Evolutionary conservation across 2,888 invertebrate species (phyloP).

Genomic region (Leucophora obtusa): DNA sequence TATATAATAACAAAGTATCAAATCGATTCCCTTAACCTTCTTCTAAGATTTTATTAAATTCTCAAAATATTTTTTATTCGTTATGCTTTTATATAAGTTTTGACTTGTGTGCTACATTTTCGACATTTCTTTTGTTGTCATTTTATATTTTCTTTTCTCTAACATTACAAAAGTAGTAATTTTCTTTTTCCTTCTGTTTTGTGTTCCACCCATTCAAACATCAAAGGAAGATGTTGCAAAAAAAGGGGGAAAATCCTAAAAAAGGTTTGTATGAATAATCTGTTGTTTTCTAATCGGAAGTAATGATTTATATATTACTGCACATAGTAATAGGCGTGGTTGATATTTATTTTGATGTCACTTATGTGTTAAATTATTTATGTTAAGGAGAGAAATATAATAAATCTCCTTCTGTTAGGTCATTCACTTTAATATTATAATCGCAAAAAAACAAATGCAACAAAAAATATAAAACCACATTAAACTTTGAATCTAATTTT

Average conservation of each 20-base stretch:
- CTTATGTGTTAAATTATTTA: slow-evolving; percentile 3
- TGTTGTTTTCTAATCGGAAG: slow-evolving; percentile 37
- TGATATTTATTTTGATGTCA: slow-evolving; percentile 10
- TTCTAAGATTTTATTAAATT: too few species aligned
- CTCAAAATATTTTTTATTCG: slow-evolving; percentile 15
- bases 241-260: background rate
- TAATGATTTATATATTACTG: slow-evolving; percentile 28
- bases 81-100: slow-evolving; percentile 20
- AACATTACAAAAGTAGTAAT: slow-evolving; percentile 51
- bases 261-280: slow-evolving; percentile 32
- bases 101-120: slow-evolving; percentile 55
- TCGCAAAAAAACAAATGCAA: background rate
- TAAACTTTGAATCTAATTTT: too few species aligned
- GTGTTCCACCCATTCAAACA: slow-evolving; percentile 21
- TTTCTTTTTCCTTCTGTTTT: slow-evolving; percentile 34
- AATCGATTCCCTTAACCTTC: too few species aligned
- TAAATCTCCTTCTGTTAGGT: slow-evolving; percentile 25
- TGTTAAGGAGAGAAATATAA: slow-evolving; percentile 11
- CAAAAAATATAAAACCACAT: too few species aligned
- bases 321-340: slow-evolving; percentile 7
- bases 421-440: slow-evolving; percentile 18
- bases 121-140: slow-evolving; percentile 57
- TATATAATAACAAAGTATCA: too few species aligned
- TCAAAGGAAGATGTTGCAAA: background rate
- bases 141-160: slow-evolving; percentile 46